Base-by-base conservation (phyloP, 2,113 vertebrate species). In the Microtus pennsylvanicus region DNA sequence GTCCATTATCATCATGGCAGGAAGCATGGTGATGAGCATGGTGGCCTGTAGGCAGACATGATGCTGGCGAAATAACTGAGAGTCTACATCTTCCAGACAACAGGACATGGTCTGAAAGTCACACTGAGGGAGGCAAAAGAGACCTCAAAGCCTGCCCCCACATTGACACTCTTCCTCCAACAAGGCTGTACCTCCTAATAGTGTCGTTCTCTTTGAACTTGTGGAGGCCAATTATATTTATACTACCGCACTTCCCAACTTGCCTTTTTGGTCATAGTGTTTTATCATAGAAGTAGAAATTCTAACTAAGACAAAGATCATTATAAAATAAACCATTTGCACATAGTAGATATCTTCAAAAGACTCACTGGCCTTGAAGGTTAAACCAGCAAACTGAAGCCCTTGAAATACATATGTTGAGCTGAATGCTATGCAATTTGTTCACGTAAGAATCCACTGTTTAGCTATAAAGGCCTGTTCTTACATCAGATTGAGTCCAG, bases 401-500 rank as follows among this genome's bases (percentile, higher is more conserved):
- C 63, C 22, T 93, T 94, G 45, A 52, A 93, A 74, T 93, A 26
- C 75, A 50, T 52, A 52, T 1, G 0, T 50, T 92, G 55, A 14
- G 13, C 87, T 33, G 80, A 89, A 93, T 78, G 28, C 42, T 83
- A 16, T 35, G 0, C 45, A 8, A 7, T 89, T 87, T 67, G 95
- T 91, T 97, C 42, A 77, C 33, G 30, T 33, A 61, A 17, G 35
- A 75, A 77, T 61, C 10, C 16, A 33, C 21, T 93, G 67, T 45
- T 93, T 70, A 92, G 19, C 86, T 55, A 69, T 95, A 92, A 90
- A 85, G 90, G 21, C 69, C 81, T 86, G 30, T 96, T 96, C 76
- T 93, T 58, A 83, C 13, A 94, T 77, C 22, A 96, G 94, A 95
- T 83, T 91, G 81, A 94, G 5, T 95, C 65, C n/a, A 75, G 26